Evolutionary conservation across 2,888 invertebrate genomes (phyloP), one percentile per base, ranked within the genome.

Genomic region (Aphidius colemani): DNA sequence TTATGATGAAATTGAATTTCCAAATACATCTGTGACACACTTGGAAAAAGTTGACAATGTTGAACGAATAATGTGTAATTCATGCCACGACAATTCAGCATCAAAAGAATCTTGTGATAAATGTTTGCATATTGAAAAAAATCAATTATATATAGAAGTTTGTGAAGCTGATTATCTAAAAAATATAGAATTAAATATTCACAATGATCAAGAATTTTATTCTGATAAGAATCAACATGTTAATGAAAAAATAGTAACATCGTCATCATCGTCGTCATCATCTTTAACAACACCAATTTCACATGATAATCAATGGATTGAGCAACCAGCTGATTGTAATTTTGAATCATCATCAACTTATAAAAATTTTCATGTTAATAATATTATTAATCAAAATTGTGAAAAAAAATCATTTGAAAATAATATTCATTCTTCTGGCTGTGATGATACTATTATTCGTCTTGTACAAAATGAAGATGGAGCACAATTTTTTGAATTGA

Each of bases 401-500:
- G 63, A 61, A 5, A 30, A 30, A 30, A 30, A 30, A 40, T 44
- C 53, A 9, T 49, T 61, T 11, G 67, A 60, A 7, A 66, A 62
- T 51, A 61, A 64, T 40, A 30, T 30, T 30, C 3, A 30, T 30
- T 30, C 30, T 5, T 30, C 57, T n/a, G 50, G 40, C 10, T 61
- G 65, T 18, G 66, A 64, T 8, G 70, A 72, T 40, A 69, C 73
- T 6, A 69, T 67, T 66, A 67, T 72, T 7, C 69, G 71, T 44
- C 61, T 73, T n/a, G 69, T 73, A 39, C 73, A 74, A 53, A 73
- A 72, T 41, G 72, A 72, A 57, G 72, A 74, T 1, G 72, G 72
- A 5, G 79, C 78, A 30, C 75, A 76, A 61, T 73, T 78, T 59
- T 74, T 78, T 18, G 77, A 75, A 59, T 64, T 79, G 3, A 67